A percentile compares a stretch with the other conserved stretches of the same genome.
Evolutionary conservation across 2,888 invertebrate genomes (phyloP).

Genomic region (Patella ulyssiponensis): DNA sequence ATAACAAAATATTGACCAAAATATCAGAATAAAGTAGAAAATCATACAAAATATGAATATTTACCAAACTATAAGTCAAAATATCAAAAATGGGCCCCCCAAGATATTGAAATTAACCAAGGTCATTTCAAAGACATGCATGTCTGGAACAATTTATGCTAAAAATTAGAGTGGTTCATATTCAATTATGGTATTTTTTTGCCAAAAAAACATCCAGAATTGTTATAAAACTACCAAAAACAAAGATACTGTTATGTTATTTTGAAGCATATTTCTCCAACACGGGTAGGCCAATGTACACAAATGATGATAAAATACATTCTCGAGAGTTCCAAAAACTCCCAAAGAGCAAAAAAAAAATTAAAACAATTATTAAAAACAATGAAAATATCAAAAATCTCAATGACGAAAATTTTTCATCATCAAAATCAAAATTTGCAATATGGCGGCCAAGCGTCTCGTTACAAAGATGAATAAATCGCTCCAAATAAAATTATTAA

Average conservation of each 20-base stretch:
- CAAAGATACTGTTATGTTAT: slow-evolving; percentile 10
- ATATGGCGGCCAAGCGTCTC: slow-evolving; percentile 9
- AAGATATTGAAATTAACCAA: slow-evolving; percentile 47
- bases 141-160: slow-evolving; percentile 30
- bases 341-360: not conserved
- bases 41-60: slow-evolving; percentile 19
- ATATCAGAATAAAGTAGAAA: slow-evolving; percentile 1
- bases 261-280: slow-evolving; percentile 13
- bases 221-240: slow-evolving; percentile 15
- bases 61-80: slow-evolving; percentile 44
- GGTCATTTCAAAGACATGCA: slow-evolving; percentile 53
- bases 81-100: slow-evolving; percentile 65
- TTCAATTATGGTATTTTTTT: slow-evolving; percentile 34
- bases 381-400: not conserved
- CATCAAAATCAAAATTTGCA: slow-evolving; percentile 4
- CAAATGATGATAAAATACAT: slow-evolving; percentile 17
- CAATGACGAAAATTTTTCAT: not conserved
- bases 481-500: not conserved
- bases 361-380: not conserved
- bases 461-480: not conserved
- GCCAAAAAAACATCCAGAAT: slow-evolving; percentile 23
- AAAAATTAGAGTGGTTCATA: slow-evolving; percentile 50
- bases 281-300: not conserved
- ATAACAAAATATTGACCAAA: not conserved
- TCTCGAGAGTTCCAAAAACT: not conserved